Base-by-base conservation (phyloP, 2,797 vertebrate species). In the Allobates femoralis region DNA sequence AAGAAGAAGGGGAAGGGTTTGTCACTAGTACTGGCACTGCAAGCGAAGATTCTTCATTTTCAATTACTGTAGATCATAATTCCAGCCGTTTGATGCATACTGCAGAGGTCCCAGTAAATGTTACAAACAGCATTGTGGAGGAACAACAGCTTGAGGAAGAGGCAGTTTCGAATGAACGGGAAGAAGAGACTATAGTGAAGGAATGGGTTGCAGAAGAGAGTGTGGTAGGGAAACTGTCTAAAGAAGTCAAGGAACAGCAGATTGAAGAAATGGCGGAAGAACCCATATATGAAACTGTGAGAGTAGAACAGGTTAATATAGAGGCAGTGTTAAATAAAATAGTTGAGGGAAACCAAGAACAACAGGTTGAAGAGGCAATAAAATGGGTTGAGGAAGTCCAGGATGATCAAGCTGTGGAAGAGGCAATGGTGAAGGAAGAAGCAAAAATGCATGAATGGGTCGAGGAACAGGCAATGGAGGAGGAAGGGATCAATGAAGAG, bases 11-110 rank as follows among this genome's bases (percentile, higher is more conserved):
- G 3, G 95, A 95, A 79, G 94, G 90, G 0, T 90, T 94, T 64
- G 95, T 95, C 30, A 95, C 93, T 1, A 95, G 95, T 79, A 95
- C 95, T 1, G 95, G 94, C 41, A 91, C 94, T 86, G 93, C 92
- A 71, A 94, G 94, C 69, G 95, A 95, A 90, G 93, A 94, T 86
- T 58, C 92, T 11, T 91, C 93, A n/a, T 88, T 91, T 23, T 94
- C 91, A 85, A 89, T 89, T 1, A 93, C 90, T 66, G 26, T 86
- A 2, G 93, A 92, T 84, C 91, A 91, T 12, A 90, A 90, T 7
- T 53, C 73, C 26, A 93, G 91, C 81, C 93, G 86, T 26, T 2
- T 92, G 0, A 28, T 91, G 3, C n/a, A 56, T 32, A 46, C 34
- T 32, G 41, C 5, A 21, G 81, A 83, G 18, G 62, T 28, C 6